Evolutionary conservation across 1,140 invertebrate species (phyloP), one percentile per base, ranked within the genome.

Genomic region (Drosophila quadrilineata): DNA sequence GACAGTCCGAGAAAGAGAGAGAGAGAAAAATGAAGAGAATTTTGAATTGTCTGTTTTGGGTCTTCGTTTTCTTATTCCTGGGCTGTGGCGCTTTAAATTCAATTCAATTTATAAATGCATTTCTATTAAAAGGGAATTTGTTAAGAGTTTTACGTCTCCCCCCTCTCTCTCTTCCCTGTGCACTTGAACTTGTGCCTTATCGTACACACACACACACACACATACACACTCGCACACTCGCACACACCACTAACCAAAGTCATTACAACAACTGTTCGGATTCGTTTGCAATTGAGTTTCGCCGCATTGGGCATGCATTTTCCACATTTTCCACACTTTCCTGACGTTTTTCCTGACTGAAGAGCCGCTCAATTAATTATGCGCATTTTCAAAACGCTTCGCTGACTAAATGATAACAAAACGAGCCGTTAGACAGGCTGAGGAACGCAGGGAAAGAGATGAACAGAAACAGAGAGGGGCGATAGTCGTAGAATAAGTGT

Each of bases 41-140:
- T 10, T 28, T n/a, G n/a, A n/a, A n/a, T n/a, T n/a, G n/a, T n/a
- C n/a, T n/a, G n/a, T 9, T 24, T 41, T 14, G 16, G 35, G 9
- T 16, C 6, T 2, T 14, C 10, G 8, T 12, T 4, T 6, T 21
- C n/a, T 6, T n/a, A 16, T 46, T 45, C 33, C 28, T n/a, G 5
- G 24, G 5, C 12, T 17, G 22, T 41, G 59, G 21, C 48, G 52
- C 60, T 70, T 70, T 54, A 40, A 59, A 65, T 70, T 54, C 54
- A 24, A 65, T 70, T 54, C 54, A 24, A 73, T 48, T 73, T 60
- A 50, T 54, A 69, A 72, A 66, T 70, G 62, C 71, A 66, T 64
- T 69, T 64, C 26, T 43, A 53, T 64, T 69, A 58, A 29, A 50
- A n/a, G 19, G 68, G 41, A 64, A 69, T 68, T 66, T 57, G 49